Base-by-base conservation (phyloP, 2,113 vertebrate genomes). In the Mus spicilegus region DNA sequence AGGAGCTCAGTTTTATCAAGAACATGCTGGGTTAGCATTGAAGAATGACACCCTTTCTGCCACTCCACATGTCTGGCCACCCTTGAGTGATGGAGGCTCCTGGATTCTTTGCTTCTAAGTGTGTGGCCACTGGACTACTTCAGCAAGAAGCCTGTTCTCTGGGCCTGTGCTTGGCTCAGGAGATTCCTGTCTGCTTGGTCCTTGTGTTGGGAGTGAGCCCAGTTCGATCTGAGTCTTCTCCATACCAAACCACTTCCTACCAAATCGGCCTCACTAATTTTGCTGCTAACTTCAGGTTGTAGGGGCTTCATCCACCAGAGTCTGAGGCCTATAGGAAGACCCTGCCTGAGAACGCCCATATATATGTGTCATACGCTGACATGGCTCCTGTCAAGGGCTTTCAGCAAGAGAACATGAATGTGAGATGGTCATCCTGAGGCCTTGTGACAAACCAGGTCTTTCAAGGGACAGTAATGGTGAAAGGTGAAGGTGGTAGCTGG, bases 391-490 rank as follows among this genome's bases (percentile, higher is more conserved):
- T 19, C 14, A 36, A 39, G 33, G 33, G 65, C 39, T 69, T 94
- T 24, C 26, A 20, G 67, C 17, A 54, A 63, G 30, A 49, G 33
- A 58, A 8, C 6, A 6, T 0, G 14, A 51, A 19, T 46, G 1
- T 39, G 17, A 33, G 9, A 20, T 0, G 2, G 7, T 58, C 16
- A 73, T n/a, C 2, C 22, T 2, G 36, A 26, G 36, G 19, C 20
- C 14, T 3, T 0, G 0, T 11, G 56, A 69, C 5, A 36, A 65
- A 12, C 69, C 54, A 20, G 14, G 51, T 10, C 5, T 6, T 49
- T n/a, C 56, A 24, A 26, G 12, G 51, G 58, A 17, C 17, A 5
- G 65, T 5, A 4, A 75, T 54, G 36, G 73, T 3, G 2, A 3
- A 82, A 73, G 28, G 85, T 5, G 26, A 5, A 24, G 49, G 36